phyloP scores from a whole-genome alignment of 1,140 invertebrate species.

The Stegodyphus dumicola region DNA sequence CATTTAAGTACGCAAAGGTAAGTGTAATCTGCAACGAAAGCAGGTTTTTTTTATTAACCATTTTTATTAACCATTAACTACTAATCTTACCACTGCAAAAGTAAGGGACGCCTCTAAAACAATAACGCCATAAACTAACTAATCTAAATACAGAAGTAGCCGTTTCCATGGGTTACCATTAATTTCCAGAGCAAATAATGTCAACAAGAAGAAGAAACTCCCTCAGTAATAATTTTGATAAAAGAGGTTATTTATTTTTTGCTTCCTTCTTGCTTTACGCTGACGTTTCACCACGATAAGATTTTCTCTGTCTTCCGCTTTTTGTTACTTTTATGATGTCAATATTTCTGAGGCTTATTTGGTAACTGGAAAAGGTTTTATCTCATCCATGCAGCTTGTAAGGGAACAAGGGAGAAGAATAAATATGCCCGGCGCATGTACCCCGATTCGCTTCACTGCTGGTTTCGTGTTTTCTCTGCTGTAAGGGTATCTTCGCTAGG shows the following conservation, averaged over 20 bases:
- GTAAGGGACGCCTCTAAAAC: no score
- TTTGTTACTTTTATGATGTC: constrained; percentile 30
- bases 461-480: no score
- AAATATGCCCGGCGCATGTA: no score
- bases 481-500: no score
- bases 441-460: no score
- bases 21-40: no score
- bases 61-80: no score
- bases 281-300: neutral
- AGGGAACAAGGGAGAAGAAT: no score
- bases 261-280: neutral
- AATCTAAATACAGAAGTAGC: neutral
- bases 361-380: constrained; percentile 19
- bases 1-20: no score
- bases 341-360: constrained; percentile 38
- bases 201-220: neutral
- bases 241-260: neutral
- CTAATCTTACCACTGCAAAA: no score
- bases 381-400: constrained; percentile 15
- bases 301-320: neutral
- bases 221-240: constrained; percentile 6
- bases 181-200: constrained; percentile 14
- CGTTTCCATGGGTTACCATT: constrained; percentile 18
- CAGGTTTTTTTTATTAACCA: no score
- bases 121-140: no score